Base-by-base conservation (phyloP, 1,140 invertebrate species). In the Aphaenogaster floridana region DNA sequence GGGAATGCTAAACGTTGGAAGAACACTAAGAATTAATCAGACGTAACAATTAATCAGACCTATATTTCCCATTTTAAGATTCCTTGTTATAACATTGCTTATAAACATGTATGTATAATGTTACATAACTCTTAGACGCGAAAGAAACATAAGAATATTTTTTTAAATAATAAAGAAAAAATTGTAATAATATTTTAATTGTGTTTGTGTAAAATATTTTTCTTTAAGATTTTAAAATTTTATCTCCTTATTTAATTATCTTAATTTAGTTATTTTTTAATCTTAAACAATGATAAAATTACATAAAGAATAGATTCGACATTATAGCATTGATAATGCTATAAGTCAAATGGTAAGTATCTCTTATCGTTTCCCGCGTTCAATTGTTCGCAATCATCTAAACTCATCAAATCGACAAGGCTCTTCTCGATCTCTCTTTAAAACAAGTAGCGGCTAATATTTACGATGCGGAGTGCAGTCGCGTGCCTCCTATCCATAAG, bases 401-500 rank as follows among this genome's bases (percentile, higher is more conserved):
- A 87, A 87, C 84, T 90, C 88, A 78, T 64, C 76, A 52, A 80
- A 76, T 72, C 57, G 63, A 88, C 59, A 52, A 90, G 79, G 52
- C 66, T 77, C 76, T 81, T 63, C 61, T 91, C 50, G 59, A 72
- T 87, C 86, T 91, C 76, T 90, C 87, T 59, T 77, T 57, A 63
- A 68, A 84, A 83, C 84, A 92, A 88, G 88, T 76, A 89, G 88
- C 76, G 81, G 92, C 85, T 88, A 87, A 92, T 92, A 92, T 93
- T 93, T 93, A 92, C 89, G 83, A 92, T 86, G 86, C 86, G 87
- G 91, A 87, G 91, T 89, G 76, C 87, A 91, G 83, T 94, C 78
- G 93, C 93, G 92, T 94, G 94, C 66, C 63, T 68, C 34, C 36
- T 64, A 78, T 90, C 90, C 89, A 92, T 94, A 94, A 94, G 90